A percentile compares a stretch with the other conserved stretches of the same genome.
Evolutionary conservation across 2,113 vertebrate species (phyloP).

Genomic region (Cyanoderma ruficeps): DNA sequence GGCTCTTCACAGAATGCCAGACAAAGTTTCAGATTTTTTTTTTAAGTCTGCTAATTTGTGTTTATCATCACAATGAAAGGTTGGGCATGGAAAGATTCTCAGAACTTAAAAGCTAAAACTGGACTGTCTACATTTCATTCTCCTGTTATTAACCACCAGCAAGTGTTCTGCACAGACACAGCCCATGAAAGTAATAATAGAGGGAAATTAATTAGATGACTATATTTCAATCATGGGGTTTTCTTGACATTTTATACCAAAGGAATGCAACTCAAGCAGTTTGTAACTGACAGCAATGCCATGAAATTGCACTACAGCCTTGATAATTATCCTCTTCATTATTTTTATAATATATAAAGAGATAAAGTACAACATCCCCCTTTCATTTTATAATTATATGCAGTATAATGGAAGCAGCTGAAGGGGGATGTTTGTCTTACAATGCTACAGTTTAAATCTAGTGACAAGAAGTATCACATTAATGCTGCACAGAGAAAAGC

Average conservation of each 20-base stretch:
- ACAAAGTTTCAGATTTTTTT: not conserved
- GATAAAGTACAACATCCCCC: constrained; percentile 45
- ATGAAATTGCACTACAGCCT: constrained; percentile 57
- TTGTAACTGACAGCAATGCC: constrained; percentile 59
- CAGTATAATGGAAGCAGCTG: constrained; percentile 43
- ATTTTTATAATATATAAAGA: constrained; percentile 70
- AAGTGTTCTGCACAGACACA: constrained; percentile 1
- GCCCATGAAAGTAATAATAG: constrained; percentile 43
- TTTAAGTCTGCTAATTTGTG: constrained; percentile 6
- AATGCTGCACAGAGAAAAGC: constrained; percentile 22
- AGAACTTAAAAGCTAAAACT: constrained; percentile 50
- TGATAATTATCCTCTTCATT: constrained; percentile 72
- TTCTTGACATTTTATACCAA: constrained; percentile 58
- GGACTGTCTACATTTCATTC: not conserved
- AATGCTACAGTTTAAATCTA: constrained; percentile 41
- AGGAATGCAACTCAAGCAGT: constrained; percentile 51
- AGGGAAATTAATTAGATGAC: constrained; percentile 69
- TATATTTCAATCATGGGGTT: constrained; percentile 62
- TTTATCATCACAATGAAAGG: constrained; percentile 26
- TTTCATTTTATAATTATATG: constrained; percentile 62
- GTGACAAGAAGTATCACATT: constrained; percentile 47
- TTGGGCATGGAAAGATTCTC: not conserved
- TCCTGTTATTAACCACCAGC: constrained; percentile 32
- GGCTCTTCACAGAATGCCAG: not conserved
- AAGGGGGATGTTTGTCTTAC: constrained; percentile 39